Conservation (phyloP, 1,140 invertebrate genomes). For the Heliothis virescens region DNA sequence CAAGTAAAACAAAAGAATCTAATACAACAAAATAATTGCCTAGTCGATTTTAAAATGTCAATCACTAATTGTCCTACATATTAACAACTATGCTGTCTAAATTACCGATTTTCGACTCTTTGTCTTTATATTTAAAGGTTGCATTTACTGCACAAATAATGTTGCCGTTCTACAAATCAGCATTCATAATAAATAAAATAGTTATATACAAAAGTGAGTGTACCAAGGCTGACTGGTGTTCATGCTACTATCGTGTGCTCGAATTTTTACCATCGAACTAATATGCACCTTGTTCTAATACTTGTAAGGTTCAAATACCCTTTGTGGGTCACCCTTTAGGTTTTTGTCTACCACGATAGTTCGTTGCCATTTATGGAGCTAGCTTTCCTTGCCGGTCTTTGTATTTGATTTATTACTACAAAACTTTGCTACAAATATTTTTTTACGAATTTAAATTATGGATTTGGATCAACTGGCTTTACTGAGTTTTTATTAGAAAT, state of each 20-base stretch:
- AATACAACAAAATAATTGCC: slow-evolving; percentile 36
- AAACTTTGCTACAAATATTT: slow-evolving; percentile 34
- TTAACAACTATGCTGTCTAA: slow-evolving; percentile 10
- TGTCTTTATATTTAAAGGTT: slow-evolving; percentile 17
- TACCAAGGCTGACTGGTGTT: slow-evolving; percentile 74
- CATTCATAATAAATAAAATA: slow-evolving; percentile 49
- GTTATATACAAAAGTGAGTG: slow-evolving; percentile 71
- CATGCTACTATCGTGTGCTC: slow-evolving; percentile 60
- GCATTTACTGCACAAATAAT: slow-evolving; percentile 48
- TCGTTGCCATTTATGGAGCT: slow-evolving; percentile 40
- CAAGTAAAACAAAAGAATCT: slow-evolving; percentile 42
- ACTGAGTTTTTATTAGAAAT: slow-evolving; percentile 30
- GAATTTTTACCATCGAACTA: slow-evolving; percentile 56
- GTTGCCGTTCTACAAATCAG: slow-evolving; percentile 63
- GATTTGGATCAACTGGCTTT: slow-evolving; percentile 28
- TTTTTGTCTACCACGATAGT: slow-evolving; percentile 33
- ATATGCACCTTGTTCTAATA: slow-evolving; percentile 32
- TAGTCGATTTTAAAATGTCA: slow-evolving; percentile 57
- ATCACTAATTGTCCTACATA: slow-evolving; percentile 53
- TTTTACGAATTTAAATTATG: slow-evolving; percentile 27
- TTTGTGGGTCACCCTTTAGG: slow-evolving; percentile 1
- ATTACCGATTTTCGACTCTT: slow-evolving; percentile 43
- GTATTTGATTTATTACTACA: slow-evolving; percentile 41
- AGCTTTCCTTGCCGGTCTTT: slow-evolving; percentile 45
- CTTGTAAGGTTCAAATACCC: slow-evolving; percentile 20